Evolutionary conservation across 2,797 vertebrate genomes (phyloP), one percentile per base, ranked within the genome.

Genomic region (Pangasius mekongensis): DNA sequence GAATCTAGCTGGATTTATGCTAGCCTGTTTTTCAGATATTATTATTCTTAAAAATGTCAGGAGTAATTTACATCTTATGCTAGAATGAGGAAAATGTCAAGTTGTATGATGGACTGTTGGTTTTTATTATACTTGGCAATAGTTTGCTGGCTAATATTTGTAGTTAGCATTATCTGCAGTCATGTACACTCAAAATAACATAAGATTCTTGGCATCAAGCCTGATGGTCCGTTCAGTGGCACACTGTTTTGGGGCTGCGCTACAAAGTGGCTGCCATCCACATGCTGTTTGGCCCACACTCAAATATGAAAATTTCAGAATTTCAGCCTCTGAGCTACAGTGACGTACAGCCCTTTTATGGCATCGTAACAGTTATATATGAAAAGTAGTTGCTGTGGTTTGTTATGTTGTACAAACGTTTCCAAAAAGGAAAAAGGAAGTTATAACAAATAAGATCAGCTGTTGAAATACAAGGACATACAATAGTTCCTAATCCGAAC

Each of bases 331-430:
- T 43, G 22, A 47, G 22, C 39, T 18, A 16, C 74, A 7, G 74
- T 16, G 24, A 8, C 13, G 13, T 49, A n/a, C 43, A 27, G 24
- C 73, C 43, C 11, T 74, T 89, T 85, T 56, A 3, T 24, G 20
- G 73, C 43, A 83, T 30, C 54, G 56, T 47, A 84, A 84, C 84
- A 76, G 8, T 43, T 5, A 33, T 14, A 85, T 66, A 33, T 62
- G 33, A n/a, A 47, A 52, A 47, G 49, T 43, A 52, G 24, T 2
- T 52, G 10, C 7, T 27, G n/a, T 54, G 52, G 22, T 36, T 20
- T 69, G 84, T 54, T 74, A 27, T 66, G 6, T 5, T 27, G 43
- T 49, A 11, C 20, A 43, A 76, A 76, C 2, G 1, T 30, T 33
- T 33, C 6, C 39, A 24, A 49, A 54, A 30, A 30, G 14, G 18